Conservation (phyloP, 2,888 invertebrate genomes). For the Megamerina dolium region DNA sequence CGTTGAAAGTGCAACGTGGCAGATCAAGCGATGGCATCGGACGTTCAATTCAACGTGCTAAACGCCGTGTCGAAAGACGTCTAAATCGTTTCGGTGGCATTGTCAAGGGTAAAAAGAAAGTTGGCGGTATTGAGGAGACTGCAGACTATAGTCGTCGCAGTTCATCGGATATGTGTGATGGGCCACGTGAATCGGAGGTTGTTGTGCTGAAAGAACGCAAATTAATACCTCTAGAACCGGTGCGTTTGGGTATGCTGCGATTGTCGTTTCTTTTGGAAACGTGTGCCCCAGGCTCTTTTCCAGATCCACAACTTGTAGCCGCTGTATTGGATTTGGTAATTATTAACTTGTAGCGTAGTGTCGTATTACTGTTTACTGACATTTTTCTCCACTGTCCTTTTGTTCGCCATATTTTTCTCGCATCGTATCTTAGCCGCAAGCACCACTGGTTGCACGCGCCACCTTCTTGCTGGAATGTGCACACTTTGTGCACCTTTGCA, state of each 20-base stretch:
- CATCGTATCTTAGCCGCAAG: conserved; percentile 65
- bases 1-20: conserved; percentile 47
- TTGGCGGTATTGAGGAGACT: conserved; percentile 81
- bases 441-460: conserved; percentile 89
- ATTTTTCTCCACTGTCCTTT: no score
- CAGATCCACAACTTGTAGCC: conserved; percentile 92
- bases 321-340: conserved; percentile 88
- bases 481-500: conserved; percentile 94
- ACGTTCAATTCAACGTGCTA: conserved; percentile 70
- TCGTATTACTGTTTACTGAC: background rate
- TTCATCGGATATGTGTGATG: conserved; percentile 74
- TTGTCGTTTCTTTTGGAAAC: conserved; percentile 91
- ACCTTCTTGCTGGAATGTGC: conserved; percentile 90
- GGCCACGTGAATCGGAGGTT: conserved; percentile 78
- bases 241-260: conserved; percentile 83
- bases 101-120: conserved; percentile 80
- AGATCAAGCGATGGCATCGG: conserved; percentile 53
- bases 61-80: conserved; percentile 84
- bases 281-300: conserved; percentile 91
- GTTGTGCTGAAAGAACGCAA: conserved; percentile 82
- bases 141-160: conserved; percentile 75
- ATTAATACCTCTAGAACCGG: conserved; percentile 68
- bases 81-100: conserved; percentile 77
- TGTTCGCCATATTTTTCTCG: background rate
- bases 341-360: background rate